Evolutionary conservation across 2,888 invertebrate genomes (phyloP).

Genomic region (Gisinianus flammeolus): DNA sequence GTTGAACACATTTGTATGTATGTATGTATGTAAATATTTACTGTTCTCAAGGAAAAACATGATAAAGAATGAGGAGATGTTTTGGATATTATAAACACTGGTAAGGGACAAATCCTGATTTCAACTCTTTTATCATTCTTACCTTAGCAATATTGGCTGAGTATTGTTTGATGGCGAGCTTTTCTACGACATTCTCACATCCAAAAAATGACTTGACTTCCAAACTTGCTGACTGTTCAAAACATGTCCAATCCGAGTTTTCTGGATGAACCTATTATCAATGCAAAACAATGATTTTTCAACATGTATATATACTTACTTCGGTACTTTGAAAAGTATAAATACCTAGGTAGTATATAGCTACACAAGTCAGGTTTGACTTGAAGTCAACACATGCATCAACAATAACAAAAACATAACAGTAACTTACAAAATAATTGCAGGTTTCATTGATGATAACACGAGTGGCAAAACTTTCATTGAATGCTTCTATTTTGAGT

Average conservation of each 20-base stretch:
- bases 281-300: not conserved
- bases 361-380: not conserved
- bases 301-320: not conserved
- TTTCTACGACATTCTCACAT: constrained; percentile 91
- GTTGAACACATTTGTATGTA: not conserved
- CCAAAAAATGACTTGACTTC: constrained; percentile 96
- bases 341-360: too few species aligned
- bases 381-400: not conserved
- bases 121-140: constrained; percentile 5
- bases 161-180: constrained; percentile 95
- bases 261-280: constrained; percentile 82
- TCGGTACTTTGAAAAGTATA: not conserved
- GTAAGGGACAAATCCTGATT: too few species aligned
- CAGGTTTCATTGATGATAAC: constrained; percentile 88
- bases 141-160: constrained; percentile 81
- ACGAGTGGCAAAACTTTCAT: constrained; percentile 86
- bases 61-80: too few species aligned
- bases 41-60: not conserved
- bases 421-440: constrained; percentile 77
- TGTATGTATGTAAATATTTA: not conserved
- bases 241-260: constrained; percentile 93
- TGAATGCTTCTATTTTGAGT: constrained; percentile 87
- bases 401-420: constrained; percentile 2
- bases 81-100: too few species aligned
- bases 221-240: constrained; percentile 88